Base-by-base conservation (phyloP, 2,113 vertebrate genomes). In the Acanthochromis polyacanthus region DNA sequence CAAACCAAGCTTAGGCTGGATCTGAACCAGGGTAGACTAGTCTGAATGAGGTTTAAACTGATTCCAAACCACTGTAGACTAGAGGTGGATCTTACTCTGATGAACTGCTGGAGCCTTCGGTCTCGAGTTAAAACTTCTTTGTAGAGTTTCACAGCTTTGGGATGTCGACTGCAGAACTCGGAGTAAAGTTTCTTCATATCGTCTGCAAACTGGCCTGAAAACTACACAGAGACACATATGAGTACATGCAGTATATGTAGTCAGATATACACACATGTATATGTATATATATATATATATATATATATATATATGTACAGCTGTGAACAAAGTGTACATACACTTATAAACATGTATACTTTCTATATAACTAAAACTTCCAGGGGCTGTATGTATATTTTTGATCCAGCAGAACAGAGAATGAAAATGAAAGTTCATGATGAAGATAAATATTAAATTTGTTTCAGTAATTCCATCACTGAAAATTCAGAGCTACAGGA, bases 111-210 rank as follows among this genome's bases (percentile, higher is more conserved):
- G 93, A 99, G 98, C n/a, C 96, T 93, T 17, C 98, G 96, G 88
- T 99, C 97, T 0, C 97, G 92, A 3, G 94, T 90, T 0, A 96
- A 86, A 19, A 97, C 93, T 19, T 99, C 97, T 89, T 99, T 99
- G 88, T 99, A 99, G 30, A 98, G 96, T 79, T 98, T 98, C 45
- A 98, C 91, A 0, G 98, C 96, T 82, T 98, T 98, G 4, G 93
- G 95, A 87, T 99, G 97, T 4, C 96, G 97, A 89, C 97, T 97
- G 93, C 97, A 99, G 93, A 97, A 99, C 78, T 98, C 97, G 0
- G 96, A 94, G 64, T 99, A 99, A 20, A 93, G 91, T 59, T 97
- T 97, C 80, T 95, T 95, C 95, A 99, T 94, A 83, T 96, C 96
- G 17, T 97, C 97, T 0, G 96, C 97, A 1, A 80, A 92, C 67